Percentiles rank a stretch among this genome's conserved stretches.
phyloP scores from a whole-genome alignment of 92 coral and sea anemone genomes.

The Diadumene lineata region DNA sequence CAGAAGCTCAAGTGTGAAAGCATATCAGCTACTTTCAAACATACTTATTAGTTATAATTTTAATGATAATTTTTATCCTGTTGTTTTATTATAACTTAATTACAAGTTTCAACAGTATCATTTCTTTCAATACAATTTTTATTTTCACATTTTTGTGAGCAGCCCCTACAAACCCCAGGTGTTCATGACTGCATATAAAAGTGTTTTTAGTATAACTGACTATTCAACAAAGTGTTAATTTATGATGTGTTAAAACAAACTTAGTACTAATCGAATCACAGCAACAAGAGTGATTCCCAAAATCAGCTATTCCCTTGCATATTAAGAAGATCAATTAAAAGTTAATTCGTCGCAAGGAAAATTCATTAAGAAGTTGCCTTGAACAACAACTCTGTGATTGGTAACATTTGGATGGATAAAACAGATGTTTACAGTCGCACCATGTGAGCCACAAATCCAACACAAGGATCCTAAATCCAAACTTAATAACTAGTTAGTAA shows the following conservation, averaged over 20 bases:
- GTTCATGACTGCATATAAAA: not conserved
- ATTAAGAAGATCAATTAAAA: not conserved
- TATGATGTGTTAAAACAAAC: not conserved
- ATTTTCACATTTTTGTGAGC: no score
- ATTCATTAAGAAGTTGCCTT: constrained; percentile 13
- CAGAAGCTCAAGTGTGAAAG: no score
- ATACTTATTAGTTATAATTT: no score
- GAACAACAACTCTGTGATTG: constrained; percentile 11
- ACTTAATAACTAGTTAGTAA: not conserved
- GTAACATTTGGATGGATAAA: constrained; percentile 8
- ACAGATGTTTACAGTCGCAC: constrained; percentile 19
- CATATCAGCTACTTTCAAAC: no score
- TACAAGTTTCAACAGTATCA: no score
- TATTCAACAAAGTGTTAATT: not conserved
- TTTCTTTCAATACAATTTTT: no score
- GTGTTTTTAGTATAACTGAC: not conserved
- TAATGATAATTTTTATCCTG: no score
- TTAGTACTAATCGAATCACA: not conserved
- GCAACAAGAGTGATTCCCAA: not conserved
- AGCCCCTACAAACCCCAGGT: no score
- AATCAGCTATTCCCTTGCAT: not conserved
- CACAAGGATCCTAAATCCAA: not conserved
- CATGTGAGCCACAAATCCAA: not conserved
- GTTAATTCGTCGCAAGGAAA: not conserved
- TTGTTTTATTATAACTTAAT: no score